Conservation (phyloP, 2,113 vertebrate species). For the Microcebus ravelobensis region DNA sequence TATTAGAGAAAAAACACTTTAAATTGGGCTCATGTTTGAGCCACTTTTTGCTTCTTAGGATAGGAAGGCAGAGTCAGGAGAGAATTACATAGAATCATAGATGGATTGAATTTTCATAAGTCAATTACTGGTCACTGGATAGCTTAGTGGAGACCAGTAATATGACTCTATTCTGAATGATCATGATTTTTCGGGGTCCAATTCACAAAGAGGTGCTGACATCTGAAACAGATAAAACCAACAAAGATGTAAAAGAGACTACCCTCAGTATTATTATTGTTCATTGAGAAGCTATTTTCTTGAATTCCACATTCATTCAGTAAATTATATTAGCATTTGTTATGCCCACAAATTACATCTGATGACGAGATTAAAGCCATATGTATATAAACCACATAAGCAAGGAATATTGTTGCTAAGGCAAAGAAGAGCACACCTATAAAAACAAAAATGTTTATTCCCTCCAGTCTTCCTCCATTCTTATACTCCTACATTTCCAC, state of each 20-base stretch:
- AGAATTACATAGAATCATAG: background rate
- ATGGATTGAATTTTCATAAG: constrained; percentile 14
- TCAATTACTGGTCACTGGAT: background rate
- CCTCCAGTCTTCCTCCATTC: background rate
- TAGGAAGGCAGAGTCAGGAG: background rate
- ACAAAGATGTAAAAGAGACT: constrained; percentile 52
- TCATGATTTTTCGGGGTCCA: constrained; percentile 30
- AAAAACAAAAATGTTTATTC: background rate
- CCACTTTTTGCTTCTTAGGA: background rate
- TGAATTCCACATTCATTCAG: constrained; percentile 56
- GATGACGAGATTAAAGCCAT: constrained; percentile 72
- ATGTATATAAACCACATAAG: constrained; percentile 15
- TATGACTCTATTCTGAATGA: constrained; percentile 45
- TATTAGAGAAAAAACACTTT: background rate
- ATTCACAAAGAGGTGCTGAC: constrained; percentile 73
- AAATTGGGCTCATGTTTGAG: background rate
- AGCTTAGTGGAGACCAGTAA: constrained; percentile 24
- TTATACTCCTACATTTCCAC: background rate
- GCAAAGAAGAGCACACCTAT: background rate
- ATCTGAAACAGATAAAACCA: constrained; percentile 74
- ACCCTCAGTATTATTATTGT: constrained; percentile 12
- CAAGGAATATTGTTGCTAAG: background rate
- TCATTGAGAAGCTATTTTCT: constrained; percentile 64
- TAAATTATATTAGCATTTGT: constrained; percentile 71
- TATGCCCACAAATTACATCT: constrained; percentile 26